A percentile compares a stretch with the other conserved stretches of the same genome.
phyloP scores from a whole-genome alignment of 2,888 invertebrate genomes.

The Drosophila sordidula region DNA sequence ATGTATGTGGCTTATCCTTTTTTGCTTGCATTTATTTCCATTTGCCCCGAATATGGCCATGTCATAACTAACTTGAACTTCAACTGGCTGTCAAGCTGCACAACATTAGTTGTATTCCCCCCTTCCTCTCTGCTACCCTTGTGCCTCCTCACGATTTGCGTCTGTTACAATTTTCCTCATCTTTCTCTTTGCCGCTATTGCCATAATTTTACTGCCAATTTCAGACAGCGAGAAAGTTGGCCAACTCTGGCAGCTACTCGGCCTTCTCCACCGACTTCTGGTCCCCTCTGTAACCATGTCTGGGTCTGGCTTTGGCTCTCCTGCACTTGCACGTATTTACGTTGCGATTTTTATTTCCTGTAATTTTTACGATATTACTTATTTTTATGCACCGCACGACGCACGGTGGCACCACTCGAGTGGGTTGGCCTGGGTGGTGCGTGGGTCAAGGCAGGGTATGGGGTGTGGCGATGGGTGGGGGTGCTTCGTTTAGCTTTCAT shows the following conservation, averaged over 20 bases:
- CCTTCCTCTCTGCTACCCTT: slow-evolving; percentile 4
- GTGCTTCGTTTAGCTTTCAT: slow-evolving; percentile 69
- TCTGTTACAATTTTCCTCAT: slow-evolving; percentile 64
- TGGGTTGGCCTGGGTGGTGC: slow-evolving; percentile 18
- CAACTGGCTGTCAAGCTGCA: slow-evolving; percentile 40
- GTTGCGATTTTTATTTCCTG: slow-evolving; percentile 78
- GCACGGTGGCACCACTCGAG: slow-evolving; percentile 22
- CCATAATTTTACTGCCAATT: slow-evolving; percentile 76
- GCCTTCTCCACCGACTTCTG: neutral
- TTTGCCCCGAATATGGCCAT: slow-evolving; percentile 9
- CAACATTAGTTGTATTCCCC: slow-evolving; percentile 13
- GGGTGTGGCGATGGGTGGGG: slow-evolving; percentile 2
- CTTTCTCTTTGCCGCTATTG: slow-evolving; percentile 37
- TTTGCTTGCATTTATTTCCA: slow-evolving; percentile 2
- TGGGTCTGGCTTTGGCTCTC: slow-evolving; percentile 28
- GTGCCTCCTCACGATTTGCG: slow-evolving; percentile 33
- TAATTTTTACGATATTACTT: slow-evolving; percentile 80
- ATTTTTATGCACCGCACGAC: slow-evolving; percentile 77
- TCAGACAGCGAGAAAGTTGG: slow-evolving; percentile 71
- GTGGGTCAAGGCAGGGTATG: slow-evolving; percentile 35
- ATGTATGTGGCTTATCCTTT: slow-evolving; percentile 14
- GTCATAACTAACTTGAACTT: slow-evolving; percentile 64
- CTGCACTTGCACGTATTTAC: slow-evolving; percentile 75
- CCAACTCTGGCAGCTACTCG: slow-evolving; percentile 33
- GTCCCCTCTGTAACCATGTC: neutral